Percentiles rank a stretch among this genome's conserved stretches.
Conservation (phyloP, 2,113 vertebrate genomes). For the Oreochromis aureus region DNA sequence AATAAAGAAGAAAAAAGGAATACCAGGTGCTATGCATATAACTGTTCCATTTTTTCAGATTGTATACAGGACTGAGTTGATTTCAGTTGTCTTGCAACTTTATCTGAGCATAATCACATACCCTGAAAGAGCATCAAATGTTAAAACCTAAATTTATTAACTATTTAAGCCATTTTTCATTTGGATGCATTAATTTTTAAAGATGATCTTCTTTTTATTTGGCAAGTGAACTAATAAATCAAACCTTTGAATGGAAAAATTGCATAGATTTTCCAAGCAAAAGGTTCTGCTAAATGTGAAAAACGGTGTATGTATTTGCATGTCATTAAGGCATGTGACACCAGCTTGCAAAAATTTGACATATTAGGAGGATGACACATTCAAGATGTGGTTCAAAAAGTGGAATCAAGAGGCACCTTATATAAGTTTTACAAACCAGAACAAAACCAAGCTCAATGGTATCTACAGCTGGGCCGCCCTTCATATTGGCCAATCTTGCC, state of each 20-base stretch:
- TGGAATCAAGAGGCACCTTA: slow-evolving; percentile 2
- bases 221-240: not conserved
- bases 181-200: not conserved
- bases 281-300: not conserved
- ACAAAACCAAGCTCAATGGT: not conserved
- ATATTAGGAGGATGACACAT: not conserved
- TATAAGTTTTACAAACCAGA: slow-evolving; percentile 38
- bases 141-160: not conserved
- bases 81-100: not conserved
- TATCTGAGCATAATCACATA: not conserved
- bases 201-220: not conserved
- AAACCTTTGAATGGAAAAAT: not conserved
- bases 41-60: not conserved
- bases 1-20: not conserved
- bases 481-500: slow-evolving; percentile 9
- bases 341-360: not conserved
- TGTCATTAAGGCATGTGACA: not conserved
- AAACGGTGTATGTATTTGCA: not conserved
- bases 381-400: not conserved
- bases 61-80: not conserved
- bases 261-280: not conserved
- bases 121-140: not conserved
- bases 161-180: not conserved
- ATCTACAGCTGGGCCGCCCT: slow-evolving; percentile 7
- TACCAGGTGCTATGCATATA: not conserved